Conservation (phyloP, 2,888 invertebrate genomes). For the Pterobdella sp. region DNA sequence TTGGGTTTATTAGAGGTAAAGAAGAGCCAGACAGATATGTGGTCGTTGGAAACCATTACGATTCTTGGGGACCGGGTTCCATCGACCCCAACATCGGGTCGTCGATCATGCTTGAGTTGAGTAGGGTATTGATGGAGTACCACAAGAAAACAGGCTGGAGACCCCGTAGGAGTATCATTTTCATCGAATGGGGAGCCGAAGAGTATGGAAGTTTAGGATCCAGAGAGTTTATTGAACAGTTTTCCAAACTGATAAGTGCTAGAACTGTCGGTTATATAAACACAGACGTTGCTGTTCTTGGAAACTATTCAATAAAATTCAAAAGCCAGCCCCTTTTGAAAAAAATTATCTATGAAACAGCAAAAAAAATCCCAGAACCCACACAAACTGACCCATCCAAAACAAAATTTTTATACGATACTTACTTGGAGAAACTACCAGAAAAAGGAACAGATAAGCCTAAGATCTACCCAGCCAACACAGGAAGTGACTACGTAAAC, state of each 20-base stretch:
- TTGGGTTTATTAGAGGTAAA: slow-evolving; percentile 47
- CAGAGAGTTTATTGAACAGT: slow-evolving; percentile 53
- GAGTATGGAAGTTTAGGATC: slow-evolving; percentile 54
- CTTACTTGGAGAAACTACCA: slow-evolving; percentile 41
- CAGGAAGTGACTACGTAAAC: slow-evolving; percentile 53
- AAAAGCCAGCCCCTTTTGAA: slow-evolving; percentile 25
- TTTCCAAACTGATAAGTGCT: slow-evolving; percentile 29
- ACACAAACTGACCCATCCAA: slow-evolving; percentile 39
- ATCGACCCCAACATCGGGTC: slow-evolving; percentile 55
- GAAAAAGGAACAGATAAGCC: slow-evolving; percentile 4
- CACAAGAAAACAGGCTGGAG: slow-evolving; percentile 48
- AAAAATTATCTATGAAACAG: slow-evolving; percentile 43
- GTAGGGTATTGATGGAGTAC: slow-evolving; percentile 46
- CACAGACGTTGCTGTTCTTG: slow-evolving; percentile 45
- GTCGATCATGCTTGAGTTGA: slow-evolving; percentile 53
- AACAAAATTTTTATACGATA: too few species aligned
- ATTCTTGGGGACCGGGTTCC: slow-evolving; percentile 55
- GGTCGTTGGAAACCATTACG: slow-evolving; percentile 55
- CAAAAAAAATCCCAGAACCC: slow-evolving; percentile 47
- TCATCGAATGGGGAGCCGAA: slow-evolving; percentile 55
- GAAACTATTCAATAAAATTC: slow-evolving; percentile 35
- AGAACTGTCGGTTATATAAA: slow-evolving; percentile 46
- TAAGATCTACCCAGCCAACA: slow-evolving; percentile 42
- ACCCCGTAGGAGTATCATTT: slow-evolving; percentile 53
- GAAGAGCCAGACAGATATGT: slow-evolving; percentile 52